These are phyloP conservation scores for Spicauda simplicius DNA, from an alignment of 2,888 invertebrate species.

Conservation along the genomic window DNA sequence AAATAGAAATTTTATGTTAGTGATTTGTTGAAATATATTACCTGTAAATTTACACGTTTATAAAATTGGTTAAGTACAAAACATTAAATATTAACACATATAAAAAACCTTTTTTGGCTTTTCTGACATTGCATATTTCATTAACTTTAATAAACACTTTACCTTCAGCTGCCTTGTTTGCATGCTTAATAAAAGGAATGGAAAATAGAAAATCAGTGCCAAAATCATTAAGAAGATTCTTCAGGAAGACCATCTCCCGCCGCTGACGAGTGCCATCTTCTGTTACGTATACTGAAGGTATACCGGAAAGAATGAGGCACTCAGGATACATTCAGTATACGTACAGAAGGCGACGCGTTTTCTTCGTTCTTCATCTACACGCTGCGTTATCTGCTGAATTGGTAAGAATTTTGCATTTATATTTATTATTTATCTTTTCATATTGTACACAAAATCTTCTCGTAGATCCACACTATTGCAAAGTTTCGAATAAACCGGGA, in stretches of 20 bases:
- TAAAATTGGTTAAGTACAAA: background rate
- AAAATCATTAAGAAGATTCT: constrained; percentile 14
- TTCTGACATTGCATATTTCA: background rate
- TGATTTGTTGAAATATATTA: background rate
- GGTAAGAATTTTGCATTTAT: constrained; percentile 41
- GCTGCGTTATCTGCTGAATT: constrained; percentile 25
- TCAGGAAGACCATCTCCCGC: background rate
- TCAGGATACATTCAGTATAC: constrained; percentile 99
- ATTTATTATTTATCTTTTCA: constrained; percentile 48
- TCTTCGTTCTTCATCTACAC: constrained; percentile 64
- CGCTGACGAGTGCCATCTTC: constrained; percentile 94
- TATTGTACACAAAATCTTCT: constrained; percentile 50
- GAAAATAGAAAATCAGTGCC: background rate
- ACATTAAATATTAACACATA: background rate
- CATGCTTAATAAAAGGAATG: background rate
- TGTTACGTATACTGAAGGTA: constrained; percentile 99
- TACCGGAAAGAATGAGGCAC: constrained; percentile 98
- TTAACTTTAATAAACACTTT: background rate
- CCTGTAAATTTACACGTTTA: background rate
- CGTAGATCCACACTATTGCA: constrained; percentile 57
- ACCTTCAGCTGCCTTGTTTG: background rate
- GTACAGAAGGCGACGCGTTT: constrained; percentile 95
- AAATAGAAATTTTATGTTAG: background rate
- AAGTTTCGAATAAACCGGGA: constrained; percentile 70
- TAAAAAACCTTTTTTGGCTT: background rate